Percentiles rank a stretch among this genome's conserved stretches.
phyloP scores from a whole-genome alignment of 2,888 invertebrate species.

The Hirtodrosophila confusa region DNA sequence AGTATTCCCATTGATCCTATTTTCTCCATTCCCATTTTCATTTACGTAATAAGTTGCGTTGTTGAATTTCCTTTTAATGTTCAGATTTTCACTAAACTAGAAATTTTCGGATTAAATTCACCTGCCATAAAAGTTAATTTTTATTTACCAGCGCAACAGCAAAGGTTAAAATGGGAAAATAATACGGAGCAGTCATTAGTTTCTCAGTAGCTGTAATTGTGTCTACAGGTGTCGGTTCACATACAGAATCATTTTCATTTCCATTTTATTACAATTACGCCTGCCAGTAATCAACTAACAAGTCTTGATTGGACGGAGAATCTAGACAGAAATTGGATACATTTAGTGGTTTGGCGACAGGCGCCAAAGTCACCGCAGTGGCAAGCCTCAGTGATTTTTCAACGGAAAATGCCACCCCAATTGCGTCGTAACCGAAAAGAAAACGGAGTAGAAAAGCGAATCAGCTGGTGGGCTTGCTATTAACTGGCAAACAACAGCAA shows the following conservation, averaged over 20 bases:
- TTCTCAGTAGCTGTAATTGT: not conserved
- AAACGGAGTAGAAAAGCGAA: conserved; percentile 1
- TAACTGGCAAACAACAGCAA: conserved; percentile 12
- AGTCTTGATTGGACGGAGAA: conserved; percentile 47
- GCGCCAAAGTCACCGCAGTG: conserved; percentile 58
- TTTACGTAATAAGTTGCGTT: too few relatives aligned
- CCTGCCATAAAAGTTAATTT: too few relatives aligned
- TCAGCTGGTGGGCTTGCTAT: conserved; percentile 18
- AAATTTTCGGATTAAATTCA: too few relatives aligned
- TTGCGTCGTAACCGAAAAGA: conserved; percentile 53
- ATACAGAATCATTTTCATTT: conserved; percentile 23
- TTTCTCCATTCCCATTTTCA: too few relatives aligned
- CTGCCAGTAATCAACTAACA: conserved; percentile 33
- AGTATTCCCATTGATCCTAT: too few relatives aligned
- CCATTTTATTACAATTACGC: conserved; percentile 38
- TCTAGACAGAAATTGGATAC: conserved; percentile 56
- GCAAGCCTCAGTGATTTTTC: conserved; percentile 53
- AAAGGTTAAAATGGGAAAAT: too few relatives aligned
- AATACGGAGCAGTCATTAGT: too few relatives aligned
- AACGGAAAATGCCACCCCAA: conserved; percentile 42
- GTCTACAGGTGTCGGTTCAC: conserved; percentile 10
- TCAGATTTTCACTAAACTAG: too few relatives aligned
- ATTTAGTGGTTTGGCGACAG: conserved; percentile 31
- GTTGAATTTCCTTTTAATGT: too few relatives aligned
- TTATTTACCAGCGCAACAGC: too few relatives aligned